Conservation (phyloP, 1,140 invertebrate genomes). For the Lordiphosa stackelbergi region DNA sequence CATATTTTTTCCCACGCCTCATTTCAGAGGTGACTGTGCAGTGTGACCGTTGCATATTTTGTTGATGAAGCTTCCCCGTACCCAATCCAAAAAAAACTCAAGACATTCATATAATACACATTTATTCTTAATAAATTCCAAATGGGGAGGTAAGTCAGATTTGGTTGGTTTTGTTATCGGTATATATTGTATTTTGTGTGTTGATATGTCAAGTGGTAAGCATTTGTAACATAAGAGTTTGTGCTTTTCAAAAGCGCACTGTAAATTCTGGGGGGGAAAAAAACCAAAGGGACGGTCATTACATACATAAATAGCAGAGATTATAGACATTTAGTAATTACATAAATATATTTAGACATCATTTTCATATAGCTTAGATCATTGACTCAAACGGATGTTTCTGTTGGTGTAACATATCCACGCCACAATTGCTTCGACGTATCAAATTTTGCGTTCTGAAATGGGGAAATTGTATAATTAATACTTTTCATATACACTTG, state of each 20-base stretch:
- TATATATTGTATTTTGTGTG: conserved; percentile 12
- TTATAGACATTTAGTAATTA: conserved; percentile 32
- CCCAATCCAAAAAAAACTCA: too few relatives aligned
- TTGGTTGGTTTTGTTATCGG: conserved; percentile 2
- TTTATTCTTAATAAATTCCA: conserved; percentile 45
- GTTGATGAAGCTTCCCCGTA: too few relatives aligned
- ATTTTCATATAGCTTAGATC: conserved; percentile 44
- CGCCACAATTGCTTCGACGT: conserved; percentile 73
- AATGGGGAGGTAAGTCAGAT: conserved; percentile 12
- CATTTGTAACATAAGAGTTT: conserved; percentile 12
- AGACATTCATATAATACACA: conserved; percentile 4
- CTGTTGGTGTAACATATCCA: conserved; percentile 74
- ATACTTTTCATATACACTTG: not conserved
- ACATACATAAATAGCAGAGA: conserved; percentile 31
- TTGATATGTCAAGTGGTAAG: conserved; percentile 11
- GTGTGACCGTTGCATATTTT: too few relatives aligned
- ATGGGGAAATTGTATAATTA: conserved; percentile 40
- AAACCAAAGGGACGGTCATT: conserved; percentile 19
- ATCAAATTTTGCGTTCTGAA: conserved; percentile 73
- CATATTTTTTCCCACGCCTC: too few relatives aligned
- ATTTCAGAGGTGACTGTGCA: too few relatives aligned
- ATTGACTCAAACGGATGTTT: conserved; percentile 76
- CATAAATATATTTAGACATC: conserved; percentile 24
- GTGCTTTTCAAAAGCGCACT: conserved; percentile 17
- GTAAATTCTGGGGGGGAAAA: not conserved